Evolutionary conservation across 1,140 invertebrate genomes (phyloP).

Genomic region (Drosophila varians): DNA sequence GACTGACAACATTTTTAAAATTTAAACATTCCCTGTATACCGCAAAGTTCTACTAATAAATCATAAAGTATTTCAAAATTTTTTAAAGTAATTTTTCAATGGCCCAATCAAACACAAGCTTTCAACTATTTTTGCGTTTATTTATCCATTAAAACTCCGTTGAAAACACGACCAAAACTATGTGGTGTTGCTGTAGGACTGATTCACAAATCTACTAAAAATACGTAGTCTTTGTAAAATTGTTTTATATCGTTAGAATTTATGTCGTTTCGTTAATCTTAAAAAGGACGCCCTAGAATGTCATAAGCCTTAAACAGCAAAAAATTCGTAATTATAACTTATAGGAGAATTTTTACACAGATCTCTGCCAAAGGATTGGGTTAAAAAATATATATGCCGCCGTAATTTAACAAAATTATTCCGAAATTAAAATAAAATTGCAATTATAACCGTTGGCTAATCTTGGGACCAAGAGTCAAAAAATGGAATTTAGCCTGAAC

Average conservation of each 20-base stretch:
- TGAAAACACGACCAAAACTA: slow-evolving; percentile 59
- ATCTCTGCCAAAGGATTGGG: slow-evolving; percentile 37
- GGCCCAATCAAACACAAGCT: not conserved
- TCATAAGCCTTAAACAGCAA: slow-evolving; percentile 50
- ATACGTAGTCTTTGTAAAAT: slow-evolving; percentile 58
- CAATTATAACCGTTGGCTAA: slow-evolving; percentile 55
- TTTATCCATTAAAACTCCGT: slow-evolving; percentile 64
- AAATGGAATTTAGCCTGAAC: slow-evolving; percentile 68
- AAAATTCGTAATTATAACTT: slow-evolving; percentile 40
- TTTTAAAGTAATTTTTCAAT: too few species aligned
- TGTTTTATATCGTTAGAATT: slow-evolving; percentile 28
- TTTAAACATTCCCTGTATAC: too few species aligned
- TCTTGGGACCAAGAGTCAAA: slow-evolving; percentile 37
- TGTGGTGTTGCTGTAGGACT: slow-evolving; percentile 36
- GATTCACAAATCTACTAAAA: slow-evolving; percentile 51
- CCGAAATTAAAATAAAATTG: slow-evolving; percentile 68
- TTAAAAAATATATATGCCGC: slow-evolving; percentile 6
- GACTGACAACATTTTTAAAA: too few species aligned
- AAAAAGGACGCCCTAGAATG: slow-evolving; percentile 43
- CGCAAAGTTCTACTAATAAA: too few species aligned
- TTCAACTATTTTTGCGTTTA: slow-evolving; percentile 54
- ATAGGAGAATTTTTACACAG: slow-evolving; percentile 45
- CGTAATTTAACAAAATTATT: slow-evolving; percentile 74
- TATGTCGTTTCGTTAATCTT: slow-evolving; percentile 11
- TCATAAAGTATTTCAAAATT: too few species aligned